phyloP scores from a whole-genome alignment of 1,140 invertebrate genomes.

The Caenorhabditis briggsae region DNA sequence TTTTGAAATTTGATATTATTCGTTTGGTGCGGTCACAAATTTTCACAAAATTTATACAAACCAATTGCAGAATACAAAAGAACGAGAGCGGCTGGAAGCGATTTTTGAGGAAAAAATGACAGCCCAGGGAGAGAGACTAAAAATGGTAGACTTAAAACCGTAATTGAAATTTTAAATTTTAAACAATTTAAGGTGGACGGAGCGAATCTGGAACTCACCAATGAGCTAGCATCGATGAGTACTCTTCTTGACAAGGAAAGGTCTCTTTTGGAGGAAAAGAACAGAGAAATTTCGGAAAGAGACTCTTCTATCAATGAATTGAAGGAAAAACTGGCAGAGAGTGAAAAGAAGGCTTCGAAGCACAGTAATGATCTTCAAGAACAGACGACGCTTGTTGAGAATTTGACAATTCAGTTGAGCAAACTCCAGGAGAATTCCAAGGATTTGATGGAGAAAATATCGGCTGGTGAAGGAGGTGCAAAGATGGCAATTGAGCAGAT shows the following conservation, averaged over 20 bases:
- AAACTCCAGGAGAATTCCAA: slow-evolving; percentile 53
- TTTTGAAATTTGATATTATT: neutral
- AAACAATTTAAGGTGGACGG: slow-evolving; percentile 24
- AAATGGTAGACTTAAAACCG: slow-evolving; percentile 20
- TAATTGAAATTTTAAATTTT: neutral
- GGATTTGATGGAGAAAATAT: slow-evolving; percentile 55
- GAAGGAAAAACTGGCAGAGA: slow-evolving; percentile 41
- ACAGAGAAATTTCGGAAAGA: slow-evolving; percentile 25
- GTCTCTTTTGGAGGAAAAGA: slow-evolving; percentile 26
- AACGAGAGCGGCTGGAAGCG: slow-evolving; percentile 4
- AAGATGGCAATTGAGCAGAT: slow-evolving; percentile 62
- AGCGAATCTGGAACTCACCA: slow-evolving; percentile 41
- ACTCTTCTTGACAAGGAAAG: slow-evolving; percentile 54
- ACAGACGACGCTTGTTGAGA: neutral
- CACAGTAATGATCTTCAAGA: slow-evolving; percentile 43
- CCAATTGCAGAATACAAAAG: neutral
- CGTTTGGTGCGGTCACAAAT: neutral
- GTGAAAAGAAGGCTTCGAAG: slow-evolving; percentile 1
- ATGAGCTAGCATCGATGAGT: slow-evolving; percentile 45
- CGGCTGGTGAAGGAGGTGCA: slow-evolving; percentile 59
- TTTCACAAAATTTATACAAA: slow-evolving; percentile 4
- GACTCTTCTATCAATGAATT: slow-evolving; percentile 32
- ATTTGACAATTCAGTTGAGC: neutral
- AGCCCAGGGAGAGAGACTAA: slow-evolving; percentile 39
- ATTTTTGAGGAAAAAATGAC: slow-evolving; percentile 51